These are phyloP conservation scores for Hydrophis major DNA, from an alignment of 2,797 vertebrate species.

Conservation along the genomic window DNA sequence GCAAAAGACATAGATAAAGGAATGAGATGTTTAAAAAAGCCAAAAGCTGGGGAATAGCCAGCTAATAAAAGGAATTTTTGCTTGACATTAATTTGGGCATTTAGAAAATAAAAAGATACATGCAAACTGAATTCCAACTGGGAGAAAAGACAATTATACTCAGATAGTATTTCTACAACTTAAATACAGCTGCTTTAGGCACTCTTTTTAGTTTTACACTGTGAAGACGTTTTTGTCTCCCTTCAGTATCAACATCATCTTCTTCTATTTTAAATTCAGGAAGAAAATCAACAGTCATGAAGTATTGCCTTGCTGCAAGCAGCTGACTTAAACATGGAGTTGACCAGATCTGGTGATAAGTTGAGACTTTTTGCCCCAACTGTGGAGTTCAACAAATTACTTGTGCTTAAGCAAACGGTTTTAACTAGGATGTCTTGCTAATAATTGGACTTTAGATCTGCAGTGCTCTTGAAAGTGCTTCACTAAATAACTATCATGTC, in stretches of 20 bases:
- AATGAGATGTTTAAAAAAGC: neutral
- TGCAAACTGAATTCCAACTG: neutral
- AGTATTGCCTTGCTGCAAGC: neutral
- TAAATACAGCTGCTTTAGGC: neutral
- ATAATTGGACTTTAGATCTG: neutral
- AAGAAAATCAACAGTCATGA: neutral
- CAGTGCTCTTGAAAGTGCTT: neutral
- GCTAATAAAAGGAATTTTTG: neutral
- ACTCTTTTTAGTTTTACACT: neutral
- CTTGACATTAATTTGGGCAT: neutral
- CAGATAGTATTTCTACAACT: neutral
- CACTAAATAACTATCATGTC: neutral
- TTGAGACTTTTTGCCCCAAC: neutral
- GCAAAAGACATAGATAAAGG: neutral
- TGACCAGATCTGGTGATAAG: neutral
- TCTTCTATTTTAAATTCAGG: neutral
- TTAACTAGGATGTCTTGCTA: too few relatives aligned
- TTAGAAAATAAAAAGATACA: neutral
- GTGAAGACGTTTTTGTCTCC: neutral
- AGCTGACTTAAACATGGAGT: neutral
- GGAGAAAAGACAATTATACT: neutral
- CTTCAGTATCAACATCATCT: neutral
- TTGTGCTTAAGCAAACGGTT: neutral
- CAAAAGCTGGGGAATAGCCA: neutral
- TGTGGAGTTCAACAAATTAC: neutral